Percentiles rank a stretch among this genome's conserved stretches.
Evolutionary conservation across 2,888 invertebrate genomes (phyloP).

Genomic region (Blastobasis lacticolella): DNA sequence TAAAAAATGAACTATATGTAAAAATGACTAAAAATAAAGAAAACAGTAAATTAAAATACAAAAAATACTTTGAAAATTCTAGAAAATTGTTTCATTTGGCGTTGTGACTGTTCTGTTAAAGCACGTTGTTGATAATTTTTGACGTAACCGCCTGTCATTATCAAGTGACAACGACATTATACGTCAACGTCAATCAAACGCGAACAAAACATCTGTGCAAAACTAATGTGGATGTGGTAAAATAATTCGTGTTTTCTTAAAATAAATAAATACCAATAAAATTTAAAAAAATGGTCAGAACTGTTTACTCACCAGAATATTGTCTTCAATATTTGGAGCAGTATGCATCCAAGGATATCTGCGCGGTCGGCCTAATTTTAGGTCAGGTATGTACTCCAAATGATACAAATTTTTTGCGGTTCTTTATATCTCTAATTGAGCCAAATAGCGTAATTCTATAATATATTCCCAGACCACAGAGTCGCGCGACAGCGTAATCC

Average conservation of each 20-base stretch:
- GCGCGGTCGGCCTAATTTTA: slow-evolving; percentile 83
- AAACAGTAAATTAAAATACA: too few relatives aligned
- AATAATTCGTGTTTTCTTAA: slow-evolving; percentile 2
- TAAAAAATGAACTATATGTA: too few relatives aligned
- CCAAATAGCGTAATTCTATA: not conserved
- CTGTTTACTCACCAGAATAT: slow-evolving; percentile 79
- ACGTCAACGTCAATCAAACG: too few relatives aligned
- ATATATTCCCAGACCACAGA: slow-evolving; percentile 68
- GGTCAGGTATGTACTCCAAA: slow-evolving; percentile 78
- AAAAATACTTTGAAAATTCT: too few relatives aligned
- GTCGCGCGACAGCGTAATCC: slow-evolving; percentile 84
- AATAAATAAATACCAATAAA: too few relatives aligned
- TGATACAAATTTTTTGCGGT: not conserved
- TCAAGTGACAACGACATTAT: too few relatives aligned
- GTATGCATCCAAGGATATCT: slow-evolving; percentile 76
- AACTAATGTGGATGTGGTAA: not conserved
- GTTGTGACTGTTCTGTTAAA: too few relatives aligned
- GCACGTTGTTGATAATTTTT: too few relatives aligned
- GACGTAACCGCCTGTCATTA: too few relatives aligned
- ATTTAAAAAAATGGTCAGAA: slow-evolving; percentile 75
- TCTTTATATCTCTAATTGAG: not conserved
- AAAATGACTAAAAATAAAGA: too few relatives aligned
- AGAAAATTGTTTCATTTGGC: too few relatives aligned
- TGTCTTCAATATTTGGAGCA: slow-evolving; percentile 79
- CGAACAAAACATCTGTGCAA: too few relatives aligned